Evolutionary conservation across 2,888 invertebrate species (phyloP), one percentile per base, ranked within the genome.

Genomic region (Emmelina monodactyla): DNA sequence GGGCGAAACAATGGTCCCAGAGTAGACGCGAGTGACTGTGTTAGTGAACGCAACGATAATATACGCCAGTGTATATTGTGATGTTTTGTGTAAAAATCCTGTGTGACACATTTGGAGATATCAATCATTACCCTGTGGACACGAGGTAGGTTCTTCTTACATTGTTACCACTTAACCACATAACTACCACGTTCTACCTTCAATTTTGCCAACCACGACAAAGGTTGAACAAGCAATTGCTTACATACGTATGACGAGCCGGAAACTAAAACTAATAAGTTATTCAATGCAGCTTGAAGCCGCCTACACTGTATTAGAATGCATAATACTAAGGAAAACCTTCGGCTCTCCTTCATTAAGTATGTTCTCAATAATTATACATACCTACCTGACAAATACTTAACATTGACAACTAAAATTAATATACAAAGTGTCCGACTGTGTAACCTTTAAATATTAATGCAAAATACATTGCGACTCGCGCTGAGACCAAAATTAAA

Each of bases 41-140:
- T 3, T 13, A 50, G 57, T 55, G 52, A 50, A 40, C 12, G 2
- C 13, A 41, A 48, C 55, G 47, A 50, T 7, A 19, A 12, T 63
- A 63, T 62, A 62, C 61, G 41, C 51, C 45, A 59, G 72, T 71
- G 73, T 60, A 62, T 61, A 66, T 59, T 76, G 76, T 76, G 72
- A 76, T 76, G 76, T 69, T 63, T 65, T 64, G 78, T 75, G 76
- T 62, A 59, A 68, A 62, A 43, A 46, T 54, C 54, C 51, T 50
- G 52, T 58, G 71, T 75, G 72, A 63, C 69, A 69, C 69, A 67
- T 50, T 60, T 58, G 60, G 65, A 58, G 52, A 58, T 57, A 55
- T 25, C 11, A 29, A 29, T 12, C 14, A 14, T 29, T 29, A 29
- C 9, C 29, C 29, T 13, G 29, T 12, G 29, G 12, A 29, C 12